A percentile compares a stretch with the other conserved stretches of the same genome.
These are phyloP conservation scores for Buceros bicornis DNA, from an alignment of 2,797 vertebrate species.

Conservation along the genomic window DNA sequence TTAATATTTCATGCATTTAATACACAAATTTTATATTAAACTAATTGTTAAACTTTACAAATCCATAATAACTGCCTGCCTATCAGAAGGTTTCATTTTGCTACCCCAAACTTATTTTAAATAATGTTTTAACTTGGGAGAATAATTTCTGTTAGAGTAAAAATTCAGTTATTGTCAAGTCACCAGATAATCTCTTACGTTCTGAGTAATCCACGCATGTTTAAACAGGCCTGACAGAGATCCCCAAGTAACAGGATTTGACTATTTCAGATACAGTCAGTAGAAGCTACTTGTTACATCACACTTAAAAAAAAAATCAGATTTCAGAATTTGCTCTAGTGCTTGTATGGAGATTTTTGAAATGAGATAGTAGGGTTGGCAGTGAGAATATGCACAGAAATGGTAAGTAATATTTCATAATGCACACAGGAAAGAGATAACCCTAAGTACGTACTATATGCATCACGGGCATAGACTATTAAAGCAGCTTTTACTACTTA, in stretches of 20 bases:
- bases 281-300: not conserved
- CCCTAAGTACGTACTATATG: accelerated
- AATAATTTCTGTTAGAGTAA: not conserved
- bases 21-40: not conserved
- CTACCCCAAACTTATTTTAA: not conserved
- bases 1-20: not conserved
- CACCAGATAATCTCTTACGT: not conserved
- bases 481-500: not conserved
- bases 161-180: not conserved
- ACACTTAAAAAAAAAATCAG: not conserved
- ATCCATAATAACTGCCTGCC: not conserved
- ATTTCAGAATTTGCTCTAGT: not conserved
- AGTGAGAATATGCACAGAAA: not conserved
- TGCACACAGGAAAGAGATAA: not conserved
- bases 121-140: not conserved
- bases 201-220: not conserved
- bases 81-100: not conserved
- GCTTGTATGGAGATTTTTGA: not conserved
- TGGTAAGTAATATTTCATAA: not conserved
- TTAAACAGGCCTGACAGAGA: not conserved
- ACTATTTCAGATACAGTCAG: not conserved
- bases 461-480: not conserved
- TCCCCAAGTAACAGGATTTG: not conserved
- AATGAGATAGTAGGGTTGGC: not conserved
- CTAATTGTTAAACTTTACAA: not conserved